A percentile compares a stretch with the other conserved stretches of the same genome.
Conservation (phyloP, 2,113 vertebrate species). For the Todiramphus chloris region DNA sequence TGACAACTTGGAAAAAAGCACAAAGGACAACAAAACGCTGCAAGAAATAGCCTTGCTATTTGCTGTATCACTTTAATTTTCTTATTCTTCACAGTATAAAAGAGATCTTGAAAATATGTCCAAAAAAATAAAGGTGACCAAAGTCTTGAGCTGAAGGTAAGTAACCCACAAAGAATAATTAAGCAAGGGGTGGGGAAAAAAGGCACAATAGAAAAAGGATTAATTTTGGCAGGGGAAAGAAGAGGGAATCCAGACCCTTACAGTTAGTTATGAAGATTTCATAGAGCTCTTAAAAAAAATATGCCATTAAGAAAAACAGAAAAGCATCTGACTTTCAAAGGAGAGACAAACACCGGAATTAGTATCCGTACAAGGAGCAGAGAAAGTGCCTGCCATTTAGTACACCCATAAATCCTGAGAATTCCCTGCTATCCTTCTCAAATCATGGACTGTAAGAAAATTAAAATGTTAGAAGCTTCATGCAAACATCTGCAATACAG, state of each 20-base stretch:
- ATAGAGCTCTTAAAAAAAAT: neutral
- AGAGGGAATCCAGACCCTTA: neutral
- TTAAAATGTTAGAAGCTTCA: neutral
- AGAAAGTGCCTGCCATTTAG: neutral
- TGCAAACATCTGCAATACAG: neutral
- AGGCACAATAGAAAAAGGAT: neutral
- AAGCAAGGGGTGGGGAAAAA: neutral
- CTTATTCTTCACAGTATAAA: neutral
- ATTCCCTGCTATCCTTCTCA: neutral
- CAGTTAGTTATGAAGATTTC: neutral
- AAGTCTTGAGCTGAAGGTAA: neutral
- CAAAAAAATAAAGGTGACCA: neutral
- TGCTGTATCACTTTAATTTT: neutral
- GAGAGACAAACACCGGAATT: neutral
- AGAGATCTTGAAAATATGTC: neutral
- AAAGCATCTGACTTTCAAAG: neutral
- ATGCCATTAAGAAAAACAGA: neutral
- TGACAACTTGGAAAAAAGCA: neutral
- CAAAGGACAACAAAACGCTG: neutral
- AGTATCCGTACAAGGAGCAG: neutral
- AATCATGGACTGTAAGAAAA: neutral
- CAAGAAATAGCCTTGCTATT: neutral
- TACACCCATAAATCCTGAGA: neutral
- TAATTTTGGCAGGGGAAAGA: neutral
- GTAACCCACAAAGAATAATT: neutral